A percentile compares a stretch with the other conserved stretches of the same genome.
Conservation (phyloP, 2,888 invertebrate species). For the Sesia apiformis region DNA sequence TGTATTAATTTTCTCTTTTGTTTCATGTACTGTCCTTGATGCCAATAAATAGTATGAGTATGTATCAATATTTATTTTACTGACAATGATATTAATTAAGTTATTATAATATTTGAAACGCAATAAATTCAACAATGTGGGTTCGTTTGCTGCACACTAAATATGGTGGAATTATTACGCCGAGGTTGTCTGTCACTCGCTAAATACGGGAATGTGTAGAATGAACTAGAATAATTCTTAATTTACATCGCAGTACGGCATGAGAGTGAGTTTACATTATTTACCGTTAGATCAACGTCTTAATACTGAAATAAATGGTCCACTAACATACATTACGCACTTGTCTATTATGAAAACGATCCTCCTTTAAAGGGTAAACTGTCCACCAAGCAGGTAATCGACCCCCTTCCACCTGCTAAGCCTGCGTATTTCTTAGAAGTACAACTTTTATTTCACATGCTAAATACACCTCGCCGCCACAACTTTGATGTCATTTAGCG, state of each 20-base stretch:
- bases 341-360: slow-evolving; percentile 1
- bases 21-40: slow-evolving; percentile 64
- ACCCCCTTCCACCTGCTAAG: slow-evolving; percentile 29
- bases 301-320: background rate
- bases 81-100: background rate
- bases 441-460: slow-evolving; percentile 57
- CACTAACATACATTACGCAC: background rate
- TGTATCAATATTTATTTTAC: slow-evolving; percentile 26
- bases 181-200: slow-evolving; percentile 14
- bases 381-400: background rate
- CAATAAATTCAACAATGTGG: slow-evolving; percentile 2
- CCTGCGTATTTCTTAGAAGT: slow-evolving; percentile 44
- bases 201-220: slow-evolving; percentile 19
- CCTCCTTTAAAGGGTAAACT: background rate
- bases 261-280: slow-evolving; percentile 22
- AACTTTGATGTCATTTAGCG: slow-evolving; percentile 74
- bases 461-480: slow-evolving; percentile 56
- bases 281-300: slow-evolving; percentile 13
- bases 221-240: slow-evolving; percentile 24
- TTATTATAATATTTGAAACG: background rate
- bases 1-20: slow-evolving; percentile 30
- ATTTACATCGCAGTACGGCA: slow-evolving; percentile 24
- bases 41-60: slow-evolving; percentile 63
- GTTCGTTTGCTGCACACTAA: slow-evolving; percentile 14
- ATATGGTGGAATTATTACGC: slow-evolving; percentile 21